Evolutionary conservation across 1,140 invertebrate genomes (phyloP), one percentile per base, ranked within the genome.

Genomic region (Phthorimaea operculella): DNA sequence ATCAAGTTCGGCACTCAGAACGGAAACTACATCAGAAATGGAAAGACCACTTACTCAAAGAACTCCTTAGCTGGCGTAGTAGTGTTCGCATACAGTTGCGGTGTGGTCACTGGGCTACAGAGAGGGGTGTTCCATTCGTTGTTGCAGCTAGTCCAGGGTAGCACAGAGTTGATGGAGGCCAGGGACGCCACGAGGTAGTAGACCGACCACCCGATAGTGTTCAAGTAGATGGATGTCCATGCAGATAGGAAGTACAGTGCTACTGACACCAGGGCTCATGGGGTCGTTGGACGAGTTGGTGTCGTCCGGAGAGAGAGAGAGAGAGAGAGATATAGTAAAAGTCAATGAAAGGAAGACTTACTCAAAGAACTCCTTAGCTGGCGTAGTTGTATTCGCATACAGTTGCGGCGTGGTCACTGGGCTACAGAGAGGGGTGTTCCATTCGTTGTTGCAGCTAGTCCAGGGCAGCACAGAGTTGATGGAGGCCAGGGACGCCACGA

Each of bases 181-280:
- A 96, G 91, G 0, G 93, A 95, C 33, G 93, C 92, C 55, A 95
- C 92, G 64, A 94, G 91, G 85, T 98, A 99, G 82, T 98, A 99
- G 1, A 99, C 90, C 0, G 97, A 95, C 96, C 97, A 99, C 12
- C 96, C 95, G 52, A 99, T 96, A 70, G 97, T 98, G 85, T 99
- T 99, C 88, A 99, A 99, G 81, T 98, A 98, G n/a, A n/a, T n/a
- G n/a, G 91, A 98, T 98, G 33, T 96, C 96, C 89, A 98, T 97
- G 87, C 98, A 99, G 39, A 42, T 42, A 9, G 34, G 7, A n/a
- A n/a, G n/a, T n/a, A n/a, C n/a, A n/a, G n/a, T n/a, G n/a, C n/a
- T n/a, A n/a, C n/a, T n/a, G n/a, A n/a, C n/a, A n/a, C n/a, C n/a
- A n/a, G n/a, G n/a, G n/a, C n/a, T n/a, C n/a, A n/a, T n/a, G n/a